Evolutionary conservation across 2,797 vertebrate genomes (phyloP).

Genomic region (Echeneis naucrates): DNA sequence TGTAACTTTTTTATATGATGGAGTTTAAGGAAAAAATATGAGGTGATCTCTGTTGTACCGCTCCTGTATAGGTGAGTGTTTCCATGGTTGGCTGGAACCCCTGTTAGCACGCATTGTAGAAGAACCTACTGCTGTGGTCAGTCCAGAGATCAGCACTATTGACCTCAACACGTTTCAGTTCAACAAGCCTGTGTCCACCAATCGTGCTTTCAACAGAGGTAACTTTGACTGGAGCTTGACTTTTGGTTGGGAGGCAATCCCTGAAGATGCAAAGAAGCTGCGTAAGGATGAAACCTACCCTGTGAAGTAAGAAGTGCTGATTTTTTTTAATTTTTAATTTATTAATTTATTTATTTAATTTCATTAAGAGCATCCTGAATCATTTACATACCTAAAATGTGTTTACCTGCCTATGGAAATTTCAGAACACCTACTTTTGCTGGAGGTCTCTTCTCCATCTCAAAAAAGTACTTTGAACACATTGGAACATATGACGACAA

Average conservation of each 20-base stretch:
- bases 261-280: slow-evolving; percentile 81
- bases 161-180: slow-evolving; percentile 92
- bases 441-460: slow-evolving; percentile 96
- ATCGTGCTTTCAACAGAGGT: slow-evolving; percentile 89
- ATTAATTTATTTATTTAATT: too few relatives aligned
- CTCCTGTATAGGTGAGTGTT: slow-evolving; percentile 91
- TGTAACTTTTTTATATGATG: background rate
- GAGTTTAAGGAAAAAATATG: background rate
- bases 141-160: slow-evolving; percentile 94
- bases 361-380: background rate
- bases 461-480: slow-evolving; percentile 93
- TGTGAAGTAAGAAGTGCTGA: slow-evolving; percentile 87
- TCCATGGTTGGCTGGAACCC: slow-evolving; percentile 96
- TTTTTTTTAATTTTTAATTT: too few relatives aligned
- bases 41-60: background rate
- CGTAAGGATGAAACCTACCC: slow-evolving; percentile 96
- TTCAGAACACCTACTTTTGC: slow-evolving; percentile 94
- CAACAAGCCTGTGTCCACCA: slow-evolving; percentile 84
- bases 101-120: slow-evolving; percentile 92
- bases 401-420: slow-evolving; percentile 24
- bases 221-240: slow-evolving; percentile 97
- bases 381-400: slow-evolving; percentile 15
- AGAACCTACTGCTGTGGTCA: slow-evolving; percentile 92
- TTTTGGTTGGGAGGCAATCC: slow-evolving; percentile 93
- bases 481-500: slow-evolving; percentile 96